phyloP scores from a whole-genome alignment of 1,140 invertebrate genomes.

The Druon quercuslanigerum region DNA sequence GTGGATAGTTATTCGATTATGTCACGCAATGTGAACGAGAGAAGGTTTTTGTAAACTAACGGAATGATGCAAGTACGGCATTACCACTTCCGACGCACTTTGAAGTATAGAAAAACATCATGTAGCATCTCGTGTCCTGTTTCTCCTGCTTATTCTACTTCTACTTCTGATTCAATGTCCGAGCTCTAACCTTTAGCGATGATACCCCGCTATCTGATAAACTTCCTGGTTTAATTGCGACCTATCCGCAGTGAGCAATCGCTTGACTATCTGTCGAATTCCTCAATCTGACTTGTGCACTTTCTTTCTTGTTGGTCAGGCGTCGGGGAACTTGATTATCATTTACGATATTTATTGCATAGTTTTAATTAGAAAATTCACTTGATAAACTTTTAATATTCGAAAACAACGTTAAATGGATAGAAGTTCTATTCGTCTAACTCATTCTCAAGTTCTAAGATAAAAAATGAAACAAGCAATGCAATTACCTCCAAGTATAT shows the following conservation, averaged over 20 bases:
- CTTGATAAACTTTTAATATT: too few relatives aligned
- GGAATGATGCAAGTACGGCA: slow-evolving; percentile 57
- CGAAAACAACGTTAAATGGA: too few relatives aligned
- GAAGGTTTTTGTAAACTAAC: slow-evolving; percentile 50
- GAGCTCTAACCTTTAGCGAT: slow-evolving; percentile 44
- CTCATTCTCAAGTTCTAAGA: too few relatives aligned
- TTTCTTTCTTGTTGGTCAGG: slow-evolving; percentile 9
- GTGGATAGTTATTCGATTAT: slow-evolving; percentile 54
- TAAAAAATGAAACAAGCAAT: too few relatives aligned
- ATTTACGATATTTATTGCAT: slow-evolving; percentile 17
- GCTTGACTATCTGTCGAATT: slow-evolving; percentile 53
- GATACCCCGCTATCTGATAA: slow-evolving; percentile 60
- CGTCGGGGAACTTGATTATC: slow-evolving; percentile 1
- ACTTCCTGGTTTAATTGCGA: slow-evolving; percentile 56
- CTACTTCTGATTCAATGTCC: slow-evolving; percentile 32
- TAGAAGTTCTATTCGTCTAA: too few relatives aligned
- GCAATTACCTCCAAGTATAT: too few relatives aligned
- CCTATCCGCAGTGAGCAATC: slow-evolving; percentile 42
- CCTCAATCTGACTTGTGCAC: slow-evolving; percentile 41
- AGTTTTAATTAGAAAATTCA: too few relatives aligned
- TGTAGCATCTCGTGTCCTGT: slow-evolving; percentile 33
- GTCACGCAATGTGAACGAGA: slow-evolving; percentile 49
- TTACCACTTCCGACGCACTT: slow-evolving; percentile 44
- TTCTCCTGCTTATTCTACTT: slow-evolving; percentile 22
- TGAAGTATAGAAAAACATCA: not conserved